Base-by-base conservation (phyloP, 2,113 vertebrate genomes). In the Panthera leo region DNA sequence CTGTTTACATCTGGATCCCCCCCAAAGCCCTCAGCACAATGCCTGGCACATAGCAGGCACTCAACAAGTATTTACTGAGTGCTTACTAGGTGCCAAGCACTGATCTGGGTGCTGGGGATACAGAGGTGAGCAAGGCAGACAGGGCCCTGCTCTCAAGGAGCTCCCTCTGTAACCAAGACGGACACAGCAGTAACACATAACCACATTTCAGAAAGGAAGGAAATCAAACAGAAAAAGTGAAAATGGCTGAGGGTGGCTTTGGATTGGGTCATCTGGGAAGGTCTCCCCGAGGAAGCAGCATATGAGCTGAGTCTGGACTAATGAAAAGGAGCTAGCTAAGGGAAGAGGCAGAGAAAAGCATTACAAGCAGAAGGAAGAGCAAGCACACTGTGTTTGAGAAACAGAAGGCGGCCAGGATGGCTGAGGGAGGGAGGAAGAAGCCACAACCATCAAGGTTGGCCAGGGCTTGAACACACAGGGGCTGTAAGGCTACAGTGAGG, bases 1-100 rank as follows among this genome's bases (percentile, higher is more conserved):
- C 76, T 2, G 5, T 73, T 76, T 75, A 75, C 25, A 85, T 96
- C 82, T 95, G 91, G 55, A 70, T 89, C 67, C 94, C 86, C 73
- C 73, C 39, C 70, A 91, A 95, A 96, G 92, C 97, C 93, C 97
- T 94, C 94, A 96, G 93, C 96, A 97, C 97, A 96, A 80, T 98
- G 97, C 93, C 94, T 93, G 96, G 96, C 96, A 97, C 96, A 86
- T 2, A 97, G 94, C 89, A 97, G 97, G 94, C 95, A 94, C 96
- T 97, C 95, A 96, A 48, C 82, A 96, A 68, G 39, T 85, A 76
- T 9, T 89, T 73, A 96, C 96, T 96, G 97, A 95, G 97, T 90
- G 84, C 93, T 95, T 79, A 70, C 91, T 78, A 93, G 86, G 96
- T 96, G 96, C 96, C 96, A 97, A 97, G 91, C 93, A 73, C 97